phyloP scores from a whole-genome alignment of 1,140 invertebrate species.

The Atta cephalotes region DNA sequence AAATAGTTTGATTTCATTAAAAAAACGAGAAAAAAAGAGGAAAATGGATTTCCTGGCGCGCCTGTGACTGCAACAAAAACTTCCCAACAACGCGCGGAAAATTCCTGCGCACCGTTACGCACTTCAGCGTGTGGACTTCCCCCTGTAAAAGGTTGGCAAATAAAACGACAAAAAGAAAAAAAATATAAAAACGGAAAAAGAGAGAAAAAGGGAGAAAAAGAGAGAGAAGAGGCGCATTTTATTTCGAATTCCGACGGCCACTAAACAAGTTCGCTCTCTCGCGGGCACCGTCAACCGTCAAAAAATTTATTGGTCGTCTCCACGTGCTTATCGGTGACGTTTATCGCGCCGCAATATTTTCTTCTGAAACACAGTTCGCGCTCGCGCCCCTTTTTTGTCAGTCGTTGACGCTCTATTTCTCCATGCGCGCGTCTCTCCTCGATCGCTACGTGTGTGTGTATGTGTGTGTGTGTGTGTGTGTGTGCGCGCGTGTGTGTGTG shows the following conservation, averaged over 20 bases:
- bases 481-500: too few relatives aligned
- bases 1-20: constrained; percentile 59
- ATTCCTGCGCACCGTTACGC: constrained; percentile 45
- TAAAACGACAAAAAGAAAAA: constrained; percentile 30
- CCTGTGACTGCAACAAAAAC: constrained; percentile 53
- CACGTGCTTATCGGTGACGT: constrained; percentile 61
- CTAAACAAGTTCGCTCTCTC: constrained; percentile 59
- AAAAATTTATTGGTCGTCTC: constrained; percentile 63
- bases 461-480: too few relatives aligned
- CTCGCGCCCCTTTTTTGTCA: constrained; percentile 45
- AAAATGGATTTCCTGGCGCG: constrained; percentile 41
- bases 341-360: constrained; percentile 62
- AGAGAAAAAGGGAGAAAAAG: not conserved
- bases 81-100: constrained; percentile 54
- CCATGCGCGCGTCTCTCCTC: not conserved
- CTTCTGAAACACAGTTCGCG: constrained; percentile 53
- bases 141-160: constrained; percentile 29
- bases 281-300: constrained; percentile 54
- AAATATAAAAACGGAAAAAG: not conserved
- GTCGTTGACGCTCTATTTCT: constrained; percentile 57
- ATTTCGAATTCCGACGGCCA: constrained; percentile 58
- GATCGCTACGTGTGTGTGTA: too few relatives aligned
- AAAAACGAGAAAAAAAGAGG: constrained; percentile 26
- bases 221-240: constrained; percentile 24
- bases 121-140: constrained; percentile 12